These are phyloP conservation scores for Orussus abietinus DNA, from an alignment of 1,140 invertebrate genomes.

Conservation along the genomic window DNA sequence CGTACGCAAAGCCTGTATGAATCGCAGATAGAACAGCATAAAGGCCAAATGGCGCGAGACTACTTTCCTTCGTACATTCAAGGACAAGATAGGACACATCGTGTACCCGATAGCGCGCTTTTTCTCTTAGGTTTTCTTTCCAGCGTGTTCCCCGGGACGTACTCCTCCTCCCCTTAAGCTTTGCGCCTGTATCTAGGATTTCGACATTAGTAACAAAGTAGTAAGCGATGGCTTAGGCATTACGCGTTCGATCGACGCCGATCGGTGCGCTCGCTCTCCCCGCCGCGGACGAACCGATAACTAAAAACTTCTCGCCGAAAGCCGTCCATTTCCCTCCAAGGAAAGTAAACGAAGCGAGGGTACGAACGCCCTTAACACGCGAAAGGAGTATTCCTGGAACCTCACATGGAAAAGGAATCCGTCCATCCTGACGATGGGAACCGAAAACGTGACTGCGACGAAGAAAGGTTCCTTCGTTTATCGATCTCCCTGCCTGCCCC, in stretches of 20 bases:
- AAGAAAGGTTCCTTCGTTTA: not conserved
- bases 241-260: not conserved
- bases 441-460: not conserved
- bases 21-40: conserved; percentile 42
- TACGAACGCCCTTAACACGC: too few species aligned
- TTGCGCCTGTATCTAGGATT: conserved; percentile 17
- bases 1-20: conserved; percentile 44
- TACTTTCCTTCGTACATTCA: conserved; percentile 17
- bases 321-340: too few species aligned
- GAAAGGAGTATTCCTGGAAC: too few species aligned
- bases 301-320: too few species aligned
- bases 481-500: not conserved
- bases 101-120: not conserved
- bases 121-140: conserved; percentile 19
- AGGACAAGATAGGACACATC: conserved; percentile 12
- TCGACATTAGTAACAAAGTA: conserved; percentile 41
- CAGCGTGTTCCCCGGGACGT: too few species aligned
- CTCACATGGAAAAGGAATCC: conserved; percentile 2
- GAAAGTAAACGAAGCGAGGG: not conserved
- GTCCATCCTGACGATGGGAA: not conserved
- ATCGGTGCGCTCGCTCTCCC: too few species aligned
- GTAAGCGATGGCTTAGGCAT: conserved; percentile 24
- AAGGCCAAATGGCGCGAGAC: conserved; percentile 36
- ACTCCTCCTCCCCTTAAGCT: conserved; percentile 2
- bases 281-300: too few species aligned